Conservation (phyloP, 2,888 invertebrate species). For the Eledona agricola region DNA sequence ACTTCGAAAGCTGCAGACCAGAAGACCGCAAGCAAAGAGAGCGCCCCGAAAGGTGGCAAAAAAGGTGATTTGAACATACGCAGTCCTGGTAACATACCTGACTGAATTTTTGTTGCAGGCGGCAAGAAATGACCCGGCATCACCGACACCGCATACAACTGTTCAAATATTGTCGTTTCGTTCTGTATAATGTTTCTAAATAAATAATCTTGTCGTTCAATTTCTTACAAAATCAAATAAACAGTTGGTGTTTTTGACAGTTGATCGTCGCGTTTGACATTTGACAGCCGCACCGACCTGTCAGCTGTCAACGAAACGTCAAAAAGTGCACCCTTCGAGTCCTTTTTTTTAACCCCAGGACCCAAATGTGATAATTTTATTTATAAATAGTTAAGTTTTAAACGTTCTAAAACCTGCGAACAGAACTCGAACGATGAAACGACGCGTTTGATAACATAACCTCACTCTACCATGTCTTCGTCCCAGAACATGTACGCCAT, state of each 20-base stretch:
- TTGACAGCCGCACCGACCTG: constrained; percentile 16
- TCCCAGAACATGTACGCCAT: constrained; percentile 48
- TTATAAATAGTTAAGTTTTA: not conserved
- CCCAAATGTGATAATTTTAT: constrained; percentile 1
- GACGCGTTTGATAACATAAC: constrained; percentile 10
- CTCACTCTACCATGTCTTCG: constrained; percentile 45
- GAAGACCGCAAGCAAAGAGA: constrained; percentile 16
- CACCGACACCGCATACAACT: no score
- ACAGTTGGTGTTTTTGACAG: not conserved
- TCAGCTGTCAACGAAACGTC: constrained; percentile 9
- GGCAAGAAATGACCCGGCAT: constrained; percentile 22
- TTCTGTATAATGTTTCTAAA: not conserved
- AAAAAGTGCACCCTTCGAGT: not conserved
- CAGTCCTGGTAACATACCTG: constrained; percentile 7
- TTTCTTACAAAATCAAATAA: constrained; percentile 2
- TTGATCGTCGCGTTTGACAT: constrained; percentile 5
- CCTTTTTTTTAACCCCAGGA: not conserved
- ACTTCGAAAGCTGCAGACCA: constrained; percentile 12
- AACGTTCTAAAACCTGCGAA: not conserved
- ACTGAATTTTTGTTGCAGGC: constrained; percentile 12
- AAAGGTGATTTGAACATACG: constrained; percentile 27
- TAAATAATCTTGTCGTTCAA: not conserved
- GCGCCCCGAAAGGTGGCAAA: constrained; percentile 19
- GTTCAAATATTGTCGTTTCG: no score
- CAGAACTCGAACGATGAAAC: constrained; percentile 1